Evolutionary conservation across 2,888 invertebrate genomes (phyloP), one percentile per base, ranked within the genome.

Genomic region (Criorhina ranunculi): DNA sequence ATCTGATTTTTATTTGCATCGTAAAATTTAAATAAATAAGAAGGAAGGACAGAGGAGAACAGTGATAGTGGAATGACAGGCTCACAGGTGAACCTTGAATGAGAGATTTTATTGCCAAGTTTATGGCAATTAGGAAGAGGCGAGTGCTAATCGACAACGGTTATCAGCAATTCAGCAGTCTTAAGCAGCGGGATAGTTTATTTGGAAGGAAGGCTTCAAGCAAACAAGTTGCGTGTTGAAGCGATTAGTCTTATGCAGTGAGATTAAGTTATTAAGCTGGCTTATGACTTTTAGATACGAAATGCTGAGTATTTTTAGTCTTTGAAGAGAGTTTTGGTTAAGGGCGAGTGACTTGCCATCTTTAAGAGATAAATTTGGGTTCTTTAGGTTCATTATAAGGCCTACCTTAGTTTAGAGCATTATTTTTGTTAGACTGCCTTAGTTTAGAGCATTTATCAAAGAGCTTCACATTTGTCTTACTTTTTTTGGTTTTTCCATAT

Each of bases 1-100:
- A 49, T 46, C n/a, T 29, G 66, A 57, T 67, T 76, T 66, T 42
- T 57, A 49, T 76, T 66, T 33, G 49, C 2, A 59, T 49, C 42
- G 55, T 75, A 29, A 62, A 75, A 17, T 57, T 69, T 53, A 11
- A 57, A 46, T 59, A 12, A 70, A 59, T 33, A 9, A 46, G 9
- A 0, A n/a, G 9, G 2, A 24, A 37, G 2, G 29, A 9, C n/a
- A n/a, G 5, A 33, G 8, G 8, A 37, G 8, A 40, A 37, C 8
- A 40, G 40, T 51, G 24, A 29, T 37, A 40, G 37, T 5, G 5
- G 5, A 8, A 40, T 17, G 15, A 24, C n/a, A 4, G 17, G 31
- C 40, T 11, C 24, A 31, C 31, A 31, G 40, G 11, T 67, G 67
- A 40, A 67, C 40, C 17, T 59, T 59, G 59, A 57, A 37, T 31